Evolutionary conservation across 2,797 vertebrate genomes (phyloP).

Genomic region (Manis javanica): DNA sequence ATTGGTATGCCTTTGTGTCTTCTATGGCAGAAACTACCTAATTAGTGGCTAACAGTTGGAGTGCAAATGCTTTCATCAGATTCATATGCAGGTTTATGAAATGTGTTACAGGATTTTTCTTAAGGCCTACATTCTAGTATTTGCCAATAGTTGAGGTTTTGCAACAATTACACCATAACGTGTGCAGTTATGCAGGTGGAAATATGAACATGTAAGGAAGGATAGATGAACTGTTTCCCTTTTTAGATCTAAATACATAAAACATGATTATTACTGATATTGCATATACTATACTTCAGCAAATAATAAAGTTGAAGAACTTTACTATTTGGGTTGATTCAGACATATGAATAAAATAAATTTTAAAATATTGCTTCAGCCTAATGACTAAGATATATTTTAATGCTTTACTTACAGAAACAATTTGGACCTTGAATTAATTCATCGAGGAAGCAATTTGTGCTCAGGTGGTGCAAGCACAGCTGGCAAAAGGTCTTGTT

Average conservation of each 20-base stretch:
- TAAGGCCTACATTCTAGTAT: no score
- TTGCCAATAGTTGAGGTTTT: no score
- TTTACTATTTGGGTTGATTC: slow-evolving; percentile 33
- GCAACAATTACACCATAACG: no score
- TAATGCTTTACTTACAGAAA: slow-evolving; percentile 89
- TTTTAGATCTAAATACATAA: no score
- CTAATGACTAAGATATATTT: slow-evolving; percentile 38
- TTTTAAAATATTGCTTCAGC: slow-evolving; percentile 42
- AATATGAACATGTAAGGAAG: no score
- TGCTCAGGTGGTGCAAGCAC: slow-evolving; percentile 97
- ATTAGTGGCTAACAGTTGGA: slow-evolving; percentile 29
- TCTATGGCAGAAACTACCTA: slow-evolving; percentile 32
- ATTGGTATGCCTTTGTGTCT: slow-evolving; percentile 46
- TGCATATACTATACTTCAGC: no score
- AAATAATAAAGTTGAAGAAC: no score
- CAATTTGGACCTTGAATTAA: slow-evolving; percentile 98
- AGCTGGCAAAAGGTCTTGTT: slow-evolving; percentile 97
- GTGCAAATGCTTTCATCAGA: slow-evolving; percentile 6
- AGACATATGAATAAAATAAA: slow-evolving; percentile 52
- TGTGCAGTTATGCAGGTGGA: no score
- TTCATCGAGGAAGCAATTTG: slow-evolving; percentile 96
- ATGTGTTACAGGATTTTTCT: no score
- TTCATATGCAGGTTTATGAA: no score
- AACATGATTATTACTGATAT: no score
- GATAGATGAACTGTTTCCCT: no score